These are phyloP conservation scores for Hemiprocne comata DNA, from an alignment of 2,113 vertebrate species.

Conservation along the genomic window DNA sequence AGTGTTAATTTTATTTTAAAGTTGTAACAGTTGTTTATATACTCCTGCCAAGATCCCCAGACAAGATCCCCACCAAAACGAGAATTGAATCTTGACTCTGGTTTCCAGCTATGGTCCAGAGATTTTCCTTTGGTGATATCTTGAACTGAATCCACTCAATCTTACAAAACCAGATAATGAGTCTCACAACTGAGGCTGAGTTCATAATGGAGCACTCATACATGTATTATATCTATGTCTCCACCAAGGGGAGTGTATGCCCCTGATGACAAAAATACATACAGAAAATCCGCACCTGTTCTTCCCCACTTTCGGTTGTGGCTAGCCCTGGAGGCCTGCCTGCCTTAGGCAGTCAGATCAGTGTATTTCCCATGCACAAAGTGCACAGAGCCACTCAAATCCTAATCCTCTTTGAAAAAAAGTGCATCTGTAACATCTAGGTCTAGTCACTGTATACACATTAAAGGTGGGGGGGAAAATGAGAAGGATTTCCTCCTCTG, in stretches of 20 bases:
- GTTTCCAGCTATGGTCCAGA: neutral
- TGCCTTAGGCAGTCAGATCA: neutral
- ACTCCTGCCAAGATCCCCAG: neutral
- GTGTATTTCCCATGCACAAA: neutral
- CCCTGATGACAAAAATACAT: constrained; percentile 22
- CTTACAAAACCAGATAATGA: neutral
- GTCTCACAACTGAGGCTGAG: neutral
- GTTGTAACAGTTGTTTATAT: neutral
- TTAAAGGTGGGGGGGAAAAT: neutral
- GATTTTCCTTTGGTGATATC: neutral
- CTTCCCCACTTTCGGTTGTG: neutral
- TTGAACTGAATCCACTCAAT: neutral
- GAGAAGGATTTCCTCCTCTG: neutral
- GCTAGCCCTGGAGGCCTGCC: neutral
- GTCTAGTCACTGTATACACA: neutral
- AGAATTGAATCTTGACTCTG: neutral
- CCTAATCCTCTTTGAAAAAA: neutral
- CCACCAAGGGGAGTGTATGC: neutral
- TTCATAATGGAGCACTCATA: neutral
- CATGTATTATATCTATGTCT: neutral
- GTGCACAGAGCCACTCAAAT: neutral
- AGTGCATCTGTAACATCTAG: neutral
- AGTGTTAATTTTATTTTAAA: neutral
- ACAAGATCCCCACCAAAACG: neutral
- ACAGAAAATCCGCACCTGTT: constrained; percentile 25